These are phyloP conservation scores for Glyptemys insculpta DNA, from an alignment of 2,797 vertebrate genomes.

Conservation along the genomic window DNA sequence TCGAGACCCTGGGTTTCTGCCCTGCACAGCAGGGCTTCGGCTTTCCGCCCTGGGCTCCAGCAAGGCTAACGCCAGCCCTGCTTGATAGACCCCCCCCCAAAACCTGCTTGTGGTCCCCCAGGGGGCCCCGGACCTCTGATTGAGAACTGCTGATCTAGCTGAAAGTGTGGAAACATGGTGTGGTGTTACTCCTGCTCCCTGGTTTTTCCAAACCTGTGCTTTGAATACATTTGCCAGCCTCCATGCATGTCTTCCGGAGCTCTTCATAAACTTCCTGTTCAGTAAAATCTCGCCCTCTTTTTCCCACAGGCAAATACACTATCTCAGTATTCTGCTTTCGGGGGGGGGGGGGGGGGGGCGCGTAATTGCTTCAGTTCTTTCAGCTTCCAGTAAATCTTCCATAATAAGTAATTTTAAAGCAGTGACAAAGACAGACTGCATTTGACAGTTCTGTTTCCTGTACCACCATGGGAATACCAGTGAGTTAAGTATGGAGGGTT, in stretches of 20 bases:
- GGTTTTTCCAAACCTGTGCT: not conserved
- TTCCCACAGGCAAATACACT: not conserved
- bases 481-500: not conserved
- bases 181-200: not conserved
- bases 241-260: not conserved
- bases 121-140: no score
- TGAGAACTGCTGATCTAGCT: no score
- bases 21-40: no score
- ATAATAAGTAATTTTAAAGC: not conserved
- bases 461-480: not conserved
- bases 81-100: no score
- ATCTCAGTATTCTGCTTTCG: not conserved
- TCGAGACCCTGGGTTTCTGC: no score
- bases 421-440: not conserved
- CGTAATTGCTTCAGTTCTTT: not conserved
- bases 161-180: not conserved
- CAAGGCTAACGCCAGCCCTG: no score
- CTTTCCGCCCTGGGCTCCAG: no score
- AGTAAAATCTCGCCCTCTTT: not conserved
- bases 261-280: not conserved
- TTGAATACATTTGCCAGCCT: not conserved
- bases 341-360: accelerated
- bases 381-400: not conserved
- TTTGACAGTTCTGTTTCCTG: not conserved
- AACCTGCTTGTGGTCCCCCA: no score